Percentiles rank a stretch among this genome's conserved stretches.
phyloP scores from a whole-genome alignment of 2,113 vertebrate species.

The Campylomormyrus tamandua region DNA sequence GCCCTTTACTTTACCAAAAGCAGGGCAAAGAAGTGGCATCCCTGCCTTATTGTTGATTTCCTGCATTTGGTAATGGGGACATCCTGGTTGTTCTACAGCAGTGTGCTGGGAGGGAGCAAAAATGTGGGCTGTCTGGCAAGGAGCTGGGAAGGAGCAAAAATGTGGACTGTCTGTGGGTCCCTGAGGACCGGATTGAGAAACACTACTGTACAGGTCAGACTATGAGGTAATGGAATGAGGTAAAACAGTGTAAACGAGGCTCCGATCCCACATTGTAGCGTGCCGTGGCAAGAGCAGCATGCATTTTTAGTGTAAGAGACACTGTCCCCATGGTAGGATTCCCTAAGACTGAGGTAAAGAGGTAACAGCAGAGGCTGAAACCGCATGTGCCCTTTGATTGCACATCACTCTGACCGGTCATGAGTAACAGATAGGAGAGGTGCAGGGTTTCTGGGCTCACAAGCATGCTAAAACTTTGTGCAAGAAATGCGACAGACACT shows the following conservation, averaged over 20 bases:
- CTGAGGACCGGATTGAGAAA: neutral
- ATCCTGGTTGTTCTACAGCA: neutral
- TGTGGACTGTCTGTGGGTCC: neutral
- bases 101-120: neutral
- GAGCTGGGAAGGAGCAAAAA: too few relatives aligned
- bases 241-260: neutral
- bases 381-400: neutral
- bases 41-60: neutral
- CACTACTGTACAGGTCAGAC: neutral
- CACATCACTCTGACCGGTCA: neutral
- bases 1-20: neutral
- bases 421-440: neutral
- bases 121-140: neutral
- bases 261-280: neutral
- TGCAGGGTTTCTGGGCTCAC: neutral
- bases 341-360: neutral
- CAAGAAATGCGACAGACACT: neutral
- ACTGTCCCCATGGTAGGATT: neutral
- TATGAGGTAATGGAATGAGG: neutral
- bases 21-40: neutral
- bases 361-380: neutral
- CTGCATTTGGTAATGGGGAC: neutral
- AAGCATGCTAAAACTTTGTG: neutral
- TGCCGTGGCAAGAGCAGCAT: neutral
- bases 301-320: neutral